A percentile compares a stretch with the other conserved stretches of the same genome.
Evolutionary conservation across 2,113 vertebrate genomes (phyloP).

Genomic region (Haplochromis vanheusdeni): DNA sequence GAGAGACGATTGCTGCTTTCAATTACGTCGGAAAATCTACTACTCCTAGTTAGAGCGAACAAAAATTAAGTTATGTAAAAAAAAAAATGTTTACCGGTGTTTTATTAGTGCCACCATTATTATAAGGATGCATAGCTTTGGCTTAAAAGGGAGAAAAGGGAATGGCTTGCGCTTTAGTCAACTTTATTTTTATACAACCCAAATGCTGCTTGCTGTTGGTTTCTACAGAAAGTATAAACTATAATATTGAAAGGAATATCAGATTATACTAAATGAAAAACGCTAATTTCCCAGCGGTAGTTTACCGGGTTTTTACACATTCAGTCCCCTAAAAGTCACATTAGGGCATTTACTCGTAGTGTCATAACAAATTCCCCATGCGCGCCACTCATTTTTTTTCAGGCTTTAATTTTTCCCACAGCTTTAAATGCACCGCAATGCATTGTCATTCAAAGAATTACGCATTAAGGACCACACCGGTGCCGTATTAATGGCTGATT

Average conservation of each 20-base stretch:
- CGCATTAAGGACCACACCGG: neutral
- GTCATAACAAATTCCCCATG: conserved; percentile 19
- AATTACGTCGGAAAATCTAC: neutral
- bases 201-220: neutral
- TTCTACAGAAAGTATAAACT: neutral
- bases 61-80: neutral
- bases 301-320: conserved; percentile 1
- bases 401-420: neutral
- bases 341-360: neutral
- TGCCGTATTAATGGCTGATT: neutral
- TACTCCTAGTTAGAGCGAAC: neutral
- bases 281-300: neutral
- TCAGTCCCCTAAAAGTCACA: neutral
- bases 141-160: neutral
- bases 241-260: neutral
- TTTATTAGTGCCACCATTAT: neutral
- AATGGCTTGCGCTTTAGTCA: neutral
- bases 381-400: neutral
- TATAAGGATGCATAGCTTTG: neutral
- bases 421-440: neutral
- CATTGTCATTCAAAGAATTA: neutral
- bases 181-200: neutral
- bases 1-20: conserved; percentile 3
- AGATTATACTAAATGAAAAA: neutral
- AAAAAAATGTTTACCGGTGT: neutral